Base-by-base conservation (phyloP, 2,888 invertebrate species). In the Neocrepidodera transversa region DNA sequence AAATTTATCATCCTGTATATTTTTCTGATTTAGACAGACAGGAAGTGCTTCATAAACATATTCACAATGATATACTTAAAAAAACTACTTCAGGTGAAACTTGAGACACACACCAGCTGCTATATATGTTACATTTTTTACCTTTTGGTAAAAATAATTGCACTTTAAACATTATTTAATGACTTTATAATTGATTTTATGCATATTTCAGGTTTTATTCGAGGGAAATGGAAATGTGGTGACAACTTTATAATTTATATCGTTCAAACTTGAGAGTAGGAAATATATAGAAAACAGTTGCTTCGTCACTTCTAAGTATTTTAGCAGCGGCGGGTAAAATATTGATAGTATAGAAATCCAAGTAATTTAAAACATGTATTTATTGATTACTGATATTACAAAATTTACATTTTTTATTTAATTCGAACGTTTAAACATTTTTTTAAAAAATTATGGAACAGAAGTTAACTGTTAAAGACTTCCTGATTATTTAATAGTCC, bases 1-100 rank as follows among this genome's bases (percentile, higher is more conserved):
- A n/a, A n/a, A n/a, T n/a, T n/a, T n/a, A n/a, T n/a, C n/a, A n/a
- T n/a, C n/a, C n/a, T n/a, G n/a, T n/a, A n/a, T n/a, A n/a, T n/a
- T n/a, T n/a, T n/a, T n/a, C n/a, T n/a, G n/a, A n/a, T n/a, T n/a
- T n/a, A n/a, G n/a, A n/a, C n/a, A n/a, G n/a, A n/a, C n/a, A n/a
- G n/a, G n/a, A n/a, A 23, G 23, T 23, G 23, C 23, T 23, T 23
- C 64, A 65, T 65, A 69, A 66, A 67, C 61, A 63, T 70, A 67
- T 66, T 68, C 66, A 69, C 69, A 67, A 60, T 68, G 65, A 68
- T 63, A 67, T 54, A 45, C 14, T 26, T 36, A 47, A 52, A 53
- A 56, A 60, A 60, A 60, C 47, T 35, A 56, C 66, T 67, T 68
- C 68, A 70, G 68, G 70, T 70, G 67, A 68, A 70, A 70, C 61